Percentiles rank a stretch among this genome's conserved stretches.
These are phyloP conservation scores for Camponotus floridanus DNA, from an alignment of 1,140 invertebrate genomes.

Conservation along the genomic window DNA sequence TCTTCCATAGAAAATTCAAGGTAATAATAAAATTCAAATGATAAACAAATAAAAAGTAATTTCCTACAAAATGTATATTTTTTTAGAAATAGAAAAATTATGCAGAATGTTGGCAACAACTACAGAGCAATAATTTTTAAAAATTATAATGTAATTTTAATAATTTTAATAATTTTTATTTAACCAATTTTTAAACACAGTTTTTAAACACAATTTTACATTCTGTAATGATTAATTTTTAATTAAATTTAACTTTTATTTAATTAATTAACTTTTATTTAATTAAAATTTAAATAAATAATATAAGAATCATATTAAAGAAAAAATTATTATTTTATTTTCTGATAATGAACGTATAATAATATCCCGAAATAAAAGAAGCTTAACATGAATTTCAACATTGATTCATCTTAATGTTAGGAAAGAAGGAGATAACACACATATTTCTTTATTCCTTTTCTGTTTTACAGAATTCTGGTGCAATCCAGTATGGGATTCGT, in stretches of 20 bases:
- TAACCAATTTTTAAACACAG: background rate
- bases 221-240: too few relatives aligned
- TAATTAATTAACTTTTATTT: too few relatives aligned
- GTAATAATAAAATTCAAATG: background rate
- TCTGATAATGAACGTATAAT: too few relatives aligned
- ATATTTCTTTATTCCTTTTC: background rate
- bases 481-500: slow-evolving; percentile 90
- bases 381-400: background rate
- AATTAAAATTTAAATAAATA: too few relatives aligned
- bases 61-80: background rate
- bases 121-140: background rate
- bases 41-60: background rate
- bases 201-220: background rate
- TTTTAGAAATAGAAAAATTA: background rate
- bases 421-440: background rate
- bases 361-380: background rate
- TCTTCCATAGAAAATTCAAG: too few relatives aligned
- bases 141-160: too few relatives aligned
- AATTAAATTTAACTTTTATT: too few relatives aligned
- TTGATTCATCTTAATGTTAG: background rate
- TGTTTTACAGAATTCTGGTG: slow-evolving; percentile 88
- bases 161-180: too few relatives aligned
- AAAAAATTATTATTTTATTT: too few relatives aligned
- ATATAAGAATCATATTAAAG: too few relatives aligned
- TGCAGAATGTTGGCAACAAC: too few relatives aligned